Percentiles rank a stretch among this genome's conserved stretches.
These are phyloP conservation scores for Gerris lacustris DNA, from an alignment of 2,888 invertebrate species.

Conservation along the genomic window DNA sequence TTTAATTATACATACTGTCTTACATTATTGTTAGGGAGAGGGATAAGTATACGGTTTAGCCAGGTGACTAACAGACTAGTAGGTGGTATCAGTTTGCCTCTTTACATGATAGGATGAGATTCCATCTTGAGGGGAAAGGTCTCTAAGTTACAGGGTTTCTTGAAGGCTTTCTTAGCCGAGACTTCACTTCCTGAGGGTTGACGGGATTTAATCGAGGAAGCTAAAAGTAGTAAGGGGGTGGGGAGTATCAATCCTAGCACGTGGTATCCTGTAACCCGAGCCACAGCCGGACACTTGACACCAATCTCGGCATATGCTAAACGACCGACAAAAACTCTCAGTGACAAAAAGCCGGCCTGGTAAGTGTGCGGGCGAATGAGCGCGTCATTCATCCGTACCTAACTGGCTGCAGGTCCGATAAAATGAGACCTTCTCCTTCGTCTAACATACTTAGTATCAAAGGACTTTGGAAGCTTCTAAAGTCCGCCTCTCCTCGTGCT, in stretches of 20 bases:
- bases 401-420: neutral
- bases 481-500: too few relatives aligned
- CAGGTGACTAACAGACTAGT: neutral
- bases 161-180: neutral
- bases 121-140: neutral
- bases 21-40: too few relatives aligned
- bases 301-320: slow-evolving; percentile 3
- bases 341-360: neutral
- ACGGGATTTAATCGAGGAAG: neutral
- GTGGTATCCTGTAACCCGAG: neutral
- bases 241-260: neutral
- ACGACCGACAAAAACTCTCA: neutral
- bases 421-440: neutral
- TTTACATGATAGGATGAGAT: neutral
- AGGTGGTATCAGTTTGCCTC: neutral
- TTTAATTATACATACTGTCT: too few relatives aligned
- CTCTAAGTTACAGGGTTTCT: neutral
- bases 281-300: neutral
- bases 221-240: neutral
- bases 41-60: neutral
- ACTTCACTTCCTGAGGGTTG: neutral
- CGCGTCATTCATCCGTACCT: neutral
- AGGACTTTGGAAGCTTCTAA: neutral
- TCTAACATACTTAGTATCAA: neutral
- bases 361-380: neutral